Conservation (phyloP, 2,888 invertebrate genomes). For the Cyrtodaria siliqua region DNA sequence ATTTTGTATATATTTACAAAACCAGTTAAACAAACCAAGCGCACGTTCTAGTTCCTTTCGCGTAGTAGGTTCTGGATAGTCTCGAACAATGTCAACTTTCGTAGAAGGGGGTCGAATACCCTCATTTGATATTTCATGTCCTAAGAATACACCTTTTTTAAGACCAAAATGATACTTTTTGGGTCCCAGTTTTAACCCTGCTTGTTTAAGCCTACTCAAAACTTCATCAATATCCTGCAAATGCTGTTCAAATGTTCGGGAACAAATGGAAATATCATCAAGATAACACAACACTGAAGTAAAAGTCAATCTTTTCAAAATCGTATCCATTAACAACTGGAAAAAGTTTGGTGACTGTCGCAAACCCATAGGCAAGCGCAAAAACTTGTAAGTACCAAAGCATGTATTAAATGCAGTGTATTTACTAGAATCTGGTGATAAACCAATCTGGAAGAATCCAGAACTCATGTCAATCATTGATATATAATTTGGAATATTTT, state of each 20-base stretch:
- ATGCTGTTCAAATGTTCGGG: conserved; percentile 45
- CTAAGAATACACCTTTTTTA: conserved; percentile 37
- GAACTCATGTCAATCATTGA: conserved; percentile 52
- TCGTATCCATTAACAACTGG: conserved; percentile 60
- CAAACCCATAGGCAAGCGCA: conserved; percentile 56
- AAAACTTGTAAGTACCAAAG: conserved; percentile 55
- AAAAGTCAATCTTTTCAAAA: conserved; percentile 48
- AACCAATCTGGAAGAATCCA: conserved; percentile 56
- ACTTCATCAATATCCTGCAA: conserved; percentile 35
- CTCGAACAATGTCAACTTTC: conserved; percentile 32
- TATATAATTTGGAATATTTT: conserved; percentile 49
- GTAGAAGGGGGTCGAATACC: conserved; percentile 45
- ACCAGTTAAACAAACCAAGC: conserved; percentile 61
- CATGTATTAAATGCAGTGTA: conserved; percentile 56
- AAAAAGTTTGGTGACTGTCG: conserved; percentile 49
- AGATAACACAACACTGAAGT: conserved; percentile 47
- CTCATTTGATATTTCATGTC: conserved; percentile 47
- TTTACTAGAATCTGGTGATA: conserved; percentile 28
- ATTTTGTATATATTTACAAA: conserved; percentile 49
- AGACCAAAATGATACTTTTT: conserved; percentile 30
- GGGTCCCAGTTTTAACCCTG: conserved; percentile 50
- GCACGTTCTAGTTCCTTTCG: conserved; percentile 49
- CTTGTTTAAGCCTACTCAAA: conserved; percentile 24
- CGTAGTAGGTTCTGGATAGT: conserved; percentile 41
- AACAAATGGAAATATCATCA: conserved; percentile 48